Evolutionary conservation across 1,140 invertebrate species (phyloP), one percentile per base, ranked within the genome.

Genomic region (Drosophila bifasciata): DNA sequence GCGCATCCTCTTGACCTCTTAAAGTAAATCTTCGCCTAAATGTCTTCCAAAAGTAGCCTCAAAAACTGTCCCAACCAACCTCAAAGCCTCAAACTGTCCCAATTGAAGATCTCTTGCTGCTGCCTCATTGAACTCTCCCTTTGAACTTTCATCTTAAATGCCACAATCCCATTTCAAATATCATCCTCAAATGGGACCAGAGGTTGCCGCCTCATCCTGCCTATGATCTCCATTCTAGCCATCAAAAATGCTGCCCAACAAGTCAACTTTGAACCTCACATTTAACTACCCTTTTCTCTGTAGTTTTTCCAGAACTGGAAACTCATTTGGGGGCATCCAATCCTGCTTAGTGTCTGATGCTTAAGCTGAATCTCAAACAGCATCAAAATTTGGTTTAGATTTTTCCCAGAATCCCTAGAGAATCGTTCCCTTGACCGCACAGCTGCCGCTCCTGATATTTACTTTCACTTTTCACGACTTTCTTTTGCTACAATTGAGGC

Each of bases 401-500:
- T 16, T 17, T 16, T 53, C 9, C 8, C 13, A 15, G 25, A 53
- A 66, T 39, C 36, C 23, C n/a, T n/a, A n/a, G n/a, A n/a, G n/a
- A n/a, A n/a, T n/a, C n/a, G n/a, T n/a, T n/a, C n/a, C n/a, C n/a
- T 67, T 16, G 50, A 51, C 23, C 68, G 28, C 28, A 68, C 66
- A 69, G 32, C 32, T 36, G 32, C 11, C 32, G 4, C 11, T 13
- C 11, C 1, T 25, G n/a, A n/a, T n/a, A 7, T 45, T 19, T 19
- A 48, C 70, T 75, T 75, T 75, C 61, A 59, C 52, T 44, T 75
- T 25, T 21, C 25, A 40, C 62, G 59, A 75, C 70, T 75, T 75
- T 75, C 72, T 75, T 75, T 74, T 57, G 19, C 59, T 44, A 25
- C 49, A 40, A 75, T 74, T 52, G 48, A 32, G 61, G 71, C 70